Percentiles rank a stretch among this genome's conserved stretches.
Conservation (phyloP, 2,888 invertebrate genomes). For the Gymnoscelis rufifasciata region DNA sequence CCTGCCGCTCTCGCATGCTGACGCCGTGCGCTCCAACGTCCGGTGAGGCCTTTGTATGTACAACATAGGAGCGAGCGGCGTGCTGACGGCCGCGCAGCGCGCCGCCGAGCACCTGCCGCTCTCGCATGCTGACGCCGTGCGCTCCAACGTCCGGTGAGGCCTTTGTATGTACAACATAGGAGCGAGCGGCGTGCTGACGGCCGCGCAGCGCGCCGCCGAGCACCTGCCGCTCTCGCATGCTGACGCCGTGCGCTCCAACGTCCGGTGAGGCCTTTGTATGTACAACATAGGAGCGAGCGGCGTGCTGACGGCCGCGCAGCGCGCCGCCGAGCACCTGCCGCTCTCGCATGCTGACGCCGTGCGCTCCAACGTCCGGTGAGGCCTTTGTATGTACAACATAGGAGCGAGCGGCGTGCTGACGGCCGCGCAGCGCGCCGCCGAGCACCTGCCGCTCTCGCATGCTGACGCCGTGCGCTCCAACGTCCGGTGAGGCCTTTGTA, state of each 20-base stretch:
- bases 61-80: too few relatives aligned
- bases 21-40: too few relatives aligned
- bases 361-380: slow-evolving; percentile 5
- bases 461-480: neutral
- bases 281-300: too few relatives aligned
- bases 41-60: too few relatives aligned
- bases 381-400: neutral
- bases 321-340: neutral
- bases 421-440: neutral
- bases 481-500: neutral
- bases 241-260: neutral
- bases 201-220: neutral
- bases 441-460: neutral
- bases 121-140: too few relatives aligned
- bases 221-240: neutral
- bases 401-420: neutral
- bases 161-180: too few relatives aligned
- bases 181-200: too few relatives aligned
- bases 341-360: neutral
- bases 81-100: too few relatives aligned
- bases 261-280: too few relatives aligned
- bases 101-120: too few relatives aligned
- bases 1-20: too few relatives aligned
- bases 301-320: neutral
- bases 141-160: too few relatives aligned